Base-by-base conservation (phyloP, 2,113 vertebrate genomes). In the Anarrhichthys ocellatus region DNA sequence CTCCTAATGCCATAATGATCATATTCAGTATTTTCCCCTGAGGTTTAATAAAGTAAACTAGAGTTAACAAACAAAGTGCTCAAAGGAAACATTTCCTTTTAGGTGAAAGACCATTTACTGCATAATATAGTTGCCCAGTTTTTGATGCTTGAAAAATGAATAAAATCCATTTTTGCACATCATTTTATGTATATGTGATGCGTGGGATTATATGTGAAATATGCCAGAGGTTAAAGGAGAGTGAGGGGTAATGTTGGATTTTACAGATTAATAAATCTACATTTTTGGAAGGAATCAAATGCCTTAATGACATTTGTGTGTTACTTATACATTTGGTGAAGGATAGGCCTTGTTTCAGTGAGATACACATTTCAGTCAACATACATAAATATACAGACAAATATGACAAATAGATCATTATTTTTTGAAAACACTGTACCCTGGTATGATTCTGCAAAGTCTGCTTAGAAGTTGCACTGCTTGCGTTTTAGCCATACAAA, bases 401-500 rank as follows among this genome's bases (percentile, higher is more conserved):
- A 68, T 58, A 2, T 61, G 20, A 74, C 13, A 56, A 59, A 73
- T 1, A 15, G 9, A 79, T 40, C 10, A 22, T 44, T 58, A 54
- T 71, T 74, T 73, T 63, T 86, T 72, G 38, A 61, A 88, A 75
- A 86, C 77, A 78, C 59, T 78, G 68, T 34, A 72, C 40, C 71
- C 42, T 61, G 17, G 38, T 22, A 38, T 32, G 9, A 75, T 42
- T 58, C 67, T 71, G 52, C 18, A 62, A 73, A 36, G 9, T 62
- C 24, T 77, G 18, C 15, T 59, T 9, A 38, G 70, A 44, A 83
- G 46, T 34, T 65, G 27, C 5, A 72, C 34, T 67, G 24, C 14
- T 79, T 83, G 42, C 66, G 52, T 81, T 73, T 63, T 32, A 90
- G 61, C 32, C 46, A 66, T 32, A 81, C 11, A 24, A 56, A 75